Conservation (phyloP, 2,113 vertebrate genomes). For the Embiotoca jacksoni region DNA sequence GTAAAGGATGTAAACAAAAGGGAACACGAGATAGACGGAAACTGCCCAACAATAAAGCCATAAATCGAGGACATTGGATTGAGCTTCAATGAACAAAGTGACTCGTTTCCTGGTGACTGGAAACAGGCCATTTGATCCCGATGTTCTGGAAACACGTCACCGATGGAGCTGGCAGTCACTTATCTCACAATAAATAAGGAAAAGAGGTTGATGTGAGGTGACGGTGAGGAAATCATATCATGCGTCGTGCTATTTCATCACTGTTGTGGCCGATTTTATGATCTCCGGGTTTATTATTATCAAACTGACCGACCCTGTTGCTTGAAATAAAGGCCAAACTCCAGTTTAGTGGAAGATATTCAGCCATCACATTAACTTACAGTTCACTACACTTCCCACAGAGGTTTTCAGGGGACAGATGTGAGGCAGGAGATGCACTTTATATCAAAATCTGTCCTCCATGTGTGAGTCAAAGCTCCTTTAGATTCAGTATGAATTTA, state of each 20-base stretch:
- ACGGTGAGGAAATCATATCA: not conserved
- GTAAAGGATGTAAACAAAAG: not conserved
- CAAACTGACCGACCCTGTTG: not conserved
- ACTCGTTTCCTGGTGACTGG: conserved; percentile 40
- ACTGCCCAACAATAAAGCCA: not conserved
- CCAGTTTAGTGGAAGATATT: not conserved
- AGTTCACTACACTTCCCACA: no score
- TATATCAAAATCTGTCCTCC: not conserved
- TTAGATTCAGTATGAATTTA: no score
- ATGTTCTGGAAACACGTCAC: not conserved
- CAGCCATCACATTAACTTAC: no score
- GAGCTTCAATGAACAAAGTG: not conserved
- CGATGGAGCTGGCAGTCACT: not conserved
- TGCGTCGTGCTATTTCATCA: not conserved
- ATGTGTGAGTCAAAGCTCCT: not conserved
- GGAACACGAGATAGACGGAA: not conserved
- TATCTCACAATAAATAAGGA: conserved; percentile 18
- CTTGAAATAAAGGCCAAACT: not conserved
- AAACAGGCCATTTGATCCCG: not conserved
- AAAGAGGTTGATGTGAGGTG: not conserved
- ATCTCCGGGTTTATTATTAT: conserved; percentile 23
- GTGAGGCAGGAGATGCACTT: not conserved
- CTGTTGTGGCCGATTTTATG: conserved; percentile 17
- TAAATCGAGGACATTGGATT: not conserved
- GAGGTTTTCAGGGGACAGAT: no score